A percentile compares a stretch with the other conserved stretches of the same genome.
Conservation (phyloP, 92 coral and sea anemone genomes). For the Phenganax subtilis region DNA sequence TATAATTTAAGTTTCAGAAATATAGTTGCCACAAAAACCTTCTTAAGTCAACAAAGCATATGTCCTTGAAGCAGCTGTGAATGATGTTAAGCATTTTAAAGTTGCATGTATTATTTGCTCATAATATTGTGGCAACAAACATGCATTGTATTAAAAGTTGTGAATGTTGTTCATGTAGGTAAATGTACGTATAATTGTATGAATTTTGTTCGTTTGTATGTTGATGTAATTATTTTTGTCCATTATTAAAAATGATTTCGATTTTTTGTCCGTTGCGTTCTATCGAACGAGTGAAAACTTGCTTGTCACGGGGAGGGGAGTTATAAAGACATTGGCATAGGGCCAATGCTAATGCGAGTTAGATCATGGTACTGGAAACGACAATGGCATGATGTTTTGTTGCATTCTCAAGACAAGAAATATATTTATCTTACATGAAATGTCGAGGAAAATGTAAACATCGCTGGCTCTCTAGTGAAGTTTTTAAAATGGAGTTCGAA, state of each 20-base stretch:
- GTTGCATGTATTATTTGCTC: too few relatives aligned
- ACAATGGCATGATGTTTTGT: too few relatives aligned
- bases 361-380: too few relatives aligned
- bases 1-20: background rate
- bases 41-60: background rate
- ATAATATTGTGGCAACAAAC: background rate
- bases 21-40: background rate
- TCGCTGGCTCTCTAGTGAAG: background rate
- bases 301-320: too few relatives aligned
- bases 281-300: too few relatives aligned
- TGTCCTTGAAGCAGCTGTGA: background rate
- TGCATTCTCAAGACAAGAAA: too few relatives aligned
- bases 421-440: background rate
- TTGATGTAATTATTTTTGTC: conserved; percentile 1
- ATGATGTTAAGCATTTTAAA: background rate
- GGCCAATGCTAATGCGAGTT: too few relatives aligned
- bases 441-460: background rate
- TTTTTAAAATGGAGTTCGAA: conserved; percentile 92
- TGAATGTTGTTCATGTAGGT: conserved; percentile 64
- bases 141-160: conserved; percentile 44
- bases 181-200: background rate
- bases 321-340: too few relatives aligned
- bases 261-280: too few relatives aligned
- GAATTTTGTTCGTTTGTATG: background rate
- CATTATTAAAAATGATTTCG: too few relatives aligned